Base-by-base conservation (phyloP, 2,888 invertebrate species). In the Clistopyga incitator region DNA sequence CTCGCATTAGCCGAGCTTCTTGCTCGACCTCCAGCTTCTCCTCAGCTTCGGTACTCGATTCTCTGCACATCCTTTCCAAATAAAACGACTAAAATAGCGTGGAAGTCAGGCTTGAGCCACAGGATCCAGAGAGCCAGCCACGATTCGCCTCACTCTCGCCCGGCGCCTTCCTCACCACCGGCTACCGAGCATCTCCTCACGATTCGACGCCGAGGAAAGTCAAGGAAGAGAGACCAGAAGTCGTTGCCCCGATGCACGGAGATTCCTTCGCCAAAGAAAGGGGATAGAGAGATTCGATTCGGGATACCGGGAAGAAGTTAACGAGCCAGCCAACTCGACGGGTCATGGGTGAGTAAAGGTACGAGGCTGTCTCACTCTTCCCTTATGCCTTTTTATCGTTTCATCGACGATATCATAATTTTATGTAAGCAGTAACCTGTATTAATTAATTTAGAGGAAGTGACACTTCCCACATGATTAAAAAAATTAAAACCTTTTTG, bases 311-410 rank as follows among this genome's bases (percentile, higher is more conserved):
- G 77, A 84, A 80, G 83, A 80, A 84, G 83, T 80, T 84, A 84
- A 84, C 83, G 83, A 84, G 83, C 38, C 80, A 78, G 80, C 23
- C 72, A 47, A 70, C 68, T 47, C 77, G 67, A 45, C 77, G 83
- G 83, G 83, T 84, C 83, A 84, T 84, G 83, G 83, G 83, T 84
- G 80, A 84, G 83, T 84, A 78, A 84, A 84, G 83, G 83, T 84
- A 84, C 80, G 52, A 64, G 75, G 13, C 61, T 50, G 10, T 52
- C 52, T 38, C 52, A 52, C 34, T 64, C 74, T 75, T 64, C 45
- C 25, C 29, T 64, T 42, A 47, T 74, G 34, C 23, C 20, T 42
- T 45, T 59, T 61, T 68, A 6, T 38, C 10, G 52, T 23, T 34
- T n/a, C n/a, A 18, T 34, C 61, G 18, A 18, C 34, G 34, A 61